Percentiles rank a stretch among this genome's conserved stretches.
These are phyloP conservation scores for Chalcosyrphus nemorum DNA, from an alignment of 2,888 invertebrate genomes.

Conservation along the genomic window DNA sequence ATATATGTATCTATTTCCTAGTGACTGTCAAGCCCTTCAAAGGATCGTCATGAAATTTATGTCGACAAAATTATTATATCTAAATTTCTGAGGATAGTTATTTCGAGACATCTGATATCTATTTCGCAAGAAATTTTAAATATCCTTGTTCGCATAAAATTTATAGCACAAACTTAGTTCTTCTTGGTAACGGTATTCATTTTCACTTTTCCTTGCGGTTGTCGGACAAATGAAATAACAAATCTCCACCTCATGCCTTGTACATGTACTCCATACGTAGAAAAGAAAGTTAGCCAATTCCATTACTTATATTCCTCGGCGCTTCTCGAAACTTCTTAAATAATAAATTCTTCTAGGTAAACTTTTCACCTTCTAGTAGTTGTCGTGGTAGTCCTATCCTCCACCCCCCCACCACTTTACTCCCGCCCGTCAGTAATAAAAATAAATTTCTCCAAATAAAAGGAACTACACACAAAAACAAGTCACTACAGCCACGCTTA, in stretches of 20 bases:
- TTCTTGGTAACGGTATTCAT: too few relatives aligned
- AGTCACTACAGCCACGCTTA: neutral
- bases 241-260: neutral
- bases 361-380: neutral
- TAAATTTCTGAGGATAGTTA: too few relatives aligned
- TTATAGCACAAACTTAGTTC: too few relatives aligned
- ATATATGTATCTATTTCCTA: too few relatives aligned
- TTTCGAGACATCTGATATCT: too few relatives aligned
- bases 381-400: neutral
- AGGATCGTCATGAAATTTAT: too few relatives aligned
- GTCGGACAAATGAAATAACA: neutral
- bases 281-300: conserved; percentile 2
- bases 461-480: conserved; percentile 11
- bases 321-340: conserved; percentile 2
- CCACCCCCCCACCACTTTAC: neutral
- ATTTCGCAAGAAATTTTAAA: too few relatives aligned
- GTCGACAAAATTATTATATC: too few relatives aligned
- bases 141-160: too few relatives aligned
- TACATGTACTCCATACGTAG: neutral
- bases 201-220: neutral
- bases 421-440: neutral
- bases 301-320: neutral
- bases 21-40: too few relatives aligned
- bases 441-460: conserved; percentile 47
- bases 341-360: neutral